Conservation (phyloP, 2,888 invertebrate species). For the Brenthis daphne region DNA sequence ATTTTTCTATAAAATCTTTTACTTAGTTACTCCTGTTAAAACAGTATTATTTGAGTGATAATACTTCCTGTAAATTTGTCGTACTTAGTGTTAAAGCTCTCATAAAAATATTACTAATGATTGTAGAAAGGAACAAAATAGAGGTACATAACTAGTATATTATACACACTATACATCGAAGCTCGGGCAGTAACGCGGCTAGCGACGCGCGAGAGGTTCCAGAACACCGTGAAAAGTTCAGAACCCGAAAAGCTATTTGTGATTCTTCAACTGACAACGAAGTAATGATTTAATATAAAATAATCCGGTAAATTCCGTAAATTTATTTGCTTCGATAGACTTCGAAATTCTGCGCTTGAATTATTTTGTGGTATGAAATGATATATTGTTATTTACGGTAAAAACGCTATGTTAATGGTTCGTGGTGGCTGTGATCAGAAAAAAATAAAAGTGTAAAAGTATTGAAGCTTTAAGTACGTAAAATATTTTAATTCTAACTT, state of each 20-base stretch:
- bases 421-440: too few relatives aligned
- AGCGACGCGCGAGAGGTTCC: constrained; percentile 6
- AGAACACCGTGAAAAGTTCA: constrained; percentile 6
- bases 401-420: too few relatives aligned
- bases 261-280: constrained; percentile 12
- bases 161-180: neutral
- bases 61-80: too few relatives aligned
- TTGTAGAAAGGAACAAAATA: neutral
- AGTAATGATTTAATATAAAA: constrained; percentile 21
- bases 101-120: too few relatives aligned
- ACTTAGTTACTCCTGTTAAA: too few relatives aligned
- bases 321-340: constrained; percentile 1
- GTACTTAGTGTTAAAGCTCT: too few relatives aligned
- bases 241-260: constrained; percentile 4
- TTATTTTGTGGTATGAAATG: neutral
- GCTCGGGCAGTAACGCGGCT: neutral
- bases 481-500: too few relatives aligned
- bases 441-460: too few relatives aligned
- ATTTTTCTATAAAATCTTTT: too few relatives aligned
- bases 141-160: neutral
- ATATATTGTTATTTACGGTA: too few relatives aligned
- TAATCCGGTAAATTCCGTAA: constrained; percentile 8
- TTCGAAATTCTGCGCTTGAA: constrained; percentile 7
- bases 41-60: too few relatives aligned
- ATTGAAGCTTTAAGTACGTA: too few relatives aligned